A percentile compares a stretch with the other conserved stretches of the same genome.
phyloP scores from a whole-genome alignment of 1,140 invertebrate genomes.

The Parapsyche elsis region DNA sequence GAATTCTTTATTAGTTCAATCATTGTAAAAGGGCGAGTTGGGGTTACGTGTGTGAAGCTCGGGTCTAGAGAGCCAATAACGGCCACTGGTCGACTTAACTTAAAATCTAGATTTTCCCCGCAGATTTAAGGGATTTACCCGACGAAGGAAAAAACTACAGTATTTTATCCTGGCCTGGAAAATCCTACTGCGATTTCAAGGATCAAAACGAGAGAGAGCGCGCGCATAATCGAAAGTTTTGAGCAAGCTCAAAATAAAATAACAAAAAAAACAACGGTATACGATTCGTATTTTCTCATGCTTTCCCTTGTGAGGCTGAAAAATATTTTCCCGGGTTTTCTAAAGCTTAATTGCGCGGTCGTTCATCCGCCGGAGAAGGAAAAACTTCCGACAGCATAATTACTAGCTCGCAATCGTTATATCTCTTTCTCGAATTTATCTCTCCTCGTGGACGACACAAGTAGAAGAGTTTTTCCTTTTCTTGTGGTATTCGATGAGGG shows the following conservation, averaged over 20 bases:
- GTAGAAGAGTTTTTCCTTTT: too few relatives aligned
- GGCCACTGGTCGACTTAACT: background rate
- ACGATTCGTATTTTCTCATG: too few relatives aligned
- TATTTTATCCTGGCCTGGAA: too few relatives aligned
- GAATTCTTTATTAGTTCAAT: slow-evolving; percentile 33
- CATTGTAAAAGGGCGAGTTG: slow-evolving; percentile 28
- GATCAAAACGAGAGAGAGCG: too few relatives aligned
- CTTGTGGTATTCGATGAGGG: too few relatives aligned
- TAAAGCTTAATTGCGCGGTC: slow-evolving; percentile 7
- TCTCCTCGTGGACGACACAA: background rate
- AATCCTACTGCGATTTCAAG: too few relatives aligned
- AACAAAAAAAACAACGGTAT: too few relatives aligned
- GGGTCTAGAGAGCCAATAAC: background rate
- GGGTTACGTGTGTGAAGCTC: background rate
- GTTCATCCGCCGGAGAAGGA: background rate
- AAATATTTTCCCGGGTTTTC: slow-evolving; percentile 1
- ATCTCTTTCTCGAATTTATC: background rate
- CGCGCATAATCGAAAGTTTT: too few relatives aligned
- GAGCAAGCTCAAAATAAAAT: too few relatives aligned
- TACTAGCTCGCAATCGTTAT: background rate
- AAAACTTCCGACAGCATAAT: slow-evolving; percentile 26
- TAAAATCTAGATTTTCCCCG: too few relatives aligned
- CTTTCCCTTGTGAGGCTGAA: background rate
- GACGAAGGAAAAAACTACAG: too few relatives aligned
- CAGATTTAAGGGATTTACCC: too few relatives aligned